Percentiles rank a stretch among this genome's conserved stretches.
These are phyloP conservation scores for Urophycis tenuis DNA, from an alignment of 2,797 vertebrate genomes.

Conservation along the genomic window DNA sequence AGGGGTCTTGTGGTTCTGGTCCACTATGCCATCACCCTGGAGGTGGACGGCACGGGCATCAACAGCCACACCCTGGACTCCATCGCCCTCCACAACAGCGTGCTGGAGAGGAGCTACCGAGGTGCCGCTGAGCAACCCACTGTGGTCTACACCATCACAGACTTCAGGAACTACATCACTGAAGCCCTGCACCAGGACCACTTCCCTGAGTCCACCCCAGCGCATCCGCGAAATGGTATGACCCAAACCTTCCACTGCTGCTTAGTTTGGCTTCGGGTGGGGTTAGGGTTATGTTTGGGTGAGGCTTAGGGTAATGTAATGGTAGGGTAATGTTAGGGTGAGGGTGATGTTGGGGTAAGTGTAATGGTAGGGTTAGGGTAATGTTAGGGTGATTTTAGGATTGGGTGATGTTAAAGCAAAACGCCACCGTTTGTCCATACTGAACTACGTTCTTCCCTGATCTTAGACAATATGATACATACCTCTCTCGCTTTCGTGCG, in stretches of 20 bases:
- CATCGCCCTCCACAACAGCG: slow-evolving; percentile 83
- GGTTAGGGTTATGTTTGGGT: background rate
- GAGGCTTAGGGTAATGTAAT: background rate
- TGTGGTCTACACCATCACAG: slow-evolving; percentile 82
- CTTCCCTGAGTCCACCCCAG: slow-evolving; percentile 67
- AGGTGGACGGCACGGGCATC: slow-evolving; percentile 70
- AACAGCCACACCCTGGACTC: slow-evolving; percentile 80
- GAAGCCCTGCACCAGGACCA: slow-evolving; percentile 80
- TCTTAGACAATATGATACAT: no score
- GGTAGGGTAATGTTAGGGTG: background rate
- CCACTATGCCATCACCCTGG: slow-evolving; percentile 80
- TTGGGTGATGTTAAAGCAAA: background rate
- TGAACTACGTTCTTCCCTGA: no score
- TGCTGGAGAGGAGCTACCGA: slow-evolving; percentile 80
- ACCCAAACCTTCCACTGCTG: background rate
- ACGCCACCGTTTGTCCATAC: no score
- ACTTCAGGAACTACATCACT: slow-evolving; percentile 84
- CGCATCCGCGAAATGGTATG: slow-evolving; percentile 77
- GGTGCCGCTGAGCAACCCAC: slow-evolving; percentile 80
- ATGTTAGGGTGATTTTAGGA: background rate
- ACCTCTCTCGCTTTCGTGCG: no score
- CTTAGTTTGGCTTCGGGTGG: background rate
- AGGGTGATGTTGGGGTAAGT: background rate
- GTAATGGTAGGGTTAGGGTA: background rate
- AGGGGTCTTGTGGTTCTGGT: slow-evolving; percentile 77